phyloP scores from a whole-genome alignment of 2,113 vertebrate species.

The Plecturocebus donacophilus region DNA sequence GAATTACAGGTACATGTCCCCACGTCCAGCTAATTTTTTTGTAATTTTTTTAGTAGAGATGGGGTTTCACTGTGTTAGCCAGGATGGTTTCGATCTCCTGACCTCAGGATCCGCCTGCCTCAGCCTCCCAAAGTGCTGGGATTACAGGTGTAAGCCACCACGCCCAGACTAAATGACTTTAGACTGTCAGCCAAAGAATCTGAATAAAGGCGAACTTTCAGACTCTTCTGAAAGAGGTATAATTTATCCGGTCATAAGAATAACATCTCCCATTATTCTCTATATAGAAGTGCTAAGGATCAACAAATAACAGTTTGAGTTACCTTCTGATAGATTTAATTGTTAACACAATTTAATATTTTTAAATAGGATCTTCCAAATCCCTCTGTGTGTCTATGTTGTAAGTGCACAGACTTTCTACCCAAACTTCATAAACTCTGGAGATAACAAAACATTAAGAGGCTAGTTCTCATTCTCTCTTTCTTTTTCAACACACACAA shows the following conservation, averaged over 20 bases:
- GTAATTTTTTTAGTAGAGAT: too few relatives aligned
- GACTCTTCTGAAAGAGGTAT: not conserved
- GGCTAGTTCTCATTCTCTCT: not conserved
- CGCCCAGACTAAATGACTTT: too few relatives aligned
- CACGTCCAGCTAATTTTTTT: too few relatives aligned
- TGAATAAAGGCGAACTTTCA: not conserved
- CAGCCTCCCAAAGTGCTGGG: too few relatives aligned
- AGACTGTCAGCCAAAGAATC: not conserved
- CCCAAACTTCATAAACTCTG: not conserved
- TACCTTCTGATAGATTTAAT: not conserved
- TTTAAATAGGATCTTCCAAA: not conserved
- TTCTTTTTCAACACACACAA: not conserved
- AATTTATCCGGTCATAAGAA: not conserved
- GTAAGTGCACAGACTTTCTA: not conserved
- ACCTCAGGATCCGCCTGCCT: too few relatives aligned
- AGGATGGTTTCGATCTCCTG: too few relatives aligned
- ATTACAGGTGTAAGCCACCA: fast-evolving
- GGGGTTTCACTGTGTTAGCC: too few relatives aligned
- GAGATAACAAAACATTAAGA: not conserved
- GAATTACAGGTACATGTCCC: too few relatives aligned
- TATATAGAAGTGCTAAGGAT: not conserved
- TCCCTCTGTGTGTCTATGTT: not conserved
- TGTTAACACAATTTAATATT: not conserved
- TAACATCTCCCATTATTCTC: not conserved
- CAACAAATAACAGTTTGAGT: fast-evolving